Conservation (phyloP, 2,113 vertebrate species). For the Propithecus coquereli region DNA sequence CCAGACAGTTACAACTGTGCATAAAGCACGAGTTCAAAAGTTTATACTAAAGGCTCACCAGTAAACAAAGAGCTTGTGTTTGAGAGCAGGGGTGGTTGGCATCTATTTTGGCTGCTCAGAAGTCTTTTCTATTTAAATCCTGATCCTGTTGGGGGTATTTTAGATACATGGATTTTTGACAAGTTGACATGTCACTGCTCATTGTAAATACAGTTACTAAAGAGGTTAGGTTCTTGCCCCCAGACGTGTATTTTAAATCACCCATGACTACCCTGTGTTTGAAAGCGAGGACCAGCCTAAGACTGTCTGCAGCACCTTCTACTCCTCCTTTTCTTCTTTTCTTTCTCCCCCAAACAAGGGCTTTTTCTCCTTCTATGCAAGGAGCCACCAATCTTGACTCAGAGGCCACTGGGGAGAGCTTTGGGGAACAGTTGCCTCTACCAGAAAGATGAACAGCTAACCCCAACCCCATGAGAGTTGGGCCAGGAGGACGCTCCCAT, state of each 20-base stretch:
- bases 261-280: background rate
- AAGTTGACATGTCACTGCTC: background rate
- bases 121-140: slow-evolving; percentile 14
- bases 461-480: background rate
- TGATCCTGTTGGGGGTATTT: background rate
- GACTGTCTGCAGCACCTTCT: background rate
- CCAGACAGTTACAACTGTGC: background rate
- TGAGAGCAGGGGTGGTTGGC: background rate
- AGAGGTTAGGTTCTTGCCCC: background rate
- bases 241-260: background rate
- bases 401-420: background rate
- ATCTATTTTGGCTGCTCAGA: background rate
- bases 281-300: background rate
- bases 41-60: background rate
- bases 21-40: background rate
- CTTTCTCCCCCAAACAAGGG: background rate
- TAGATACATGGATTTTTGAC: background rate
- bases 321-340: background rate
- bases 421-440: background rate
- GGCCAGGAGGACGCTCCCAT: background rate
- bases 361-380: background rate
- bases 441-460: background rate
- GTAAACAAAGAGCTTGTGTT: background rate
- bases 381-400: background rate
- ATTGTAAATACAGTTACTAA: background rate